A percentile compares a stretch with the other conserved stretches of the same genome.
phyloP scores from a whole-genome alignment of 2,888 invertebrate genomes.

The Erpobdella octoculata region DNA sequence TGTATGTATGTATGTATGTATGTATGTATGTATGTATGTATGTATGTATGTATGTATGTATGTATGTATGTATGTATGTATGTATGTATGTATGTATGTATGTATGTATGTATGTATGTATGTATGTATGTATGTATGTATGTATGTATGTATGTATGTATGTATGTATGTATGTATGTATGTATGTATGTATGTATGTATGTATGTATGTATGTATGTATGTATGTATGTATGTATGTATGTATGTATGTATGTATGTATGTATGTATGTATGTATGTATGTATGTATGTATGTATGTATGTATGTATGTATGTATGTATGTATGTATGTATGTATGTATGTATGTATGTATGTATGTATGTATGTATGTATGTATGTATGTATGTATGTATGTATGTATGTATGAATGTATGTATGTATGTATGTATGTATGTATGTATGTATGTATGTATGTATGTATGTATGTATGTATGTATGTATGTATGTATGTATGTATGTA shows the following conservation, averaged over 20 bases:
- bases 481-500: neutral
- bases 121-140: no score
- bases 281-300: neutral
- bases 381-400: neutral
- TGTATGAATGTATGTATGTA: neutral
- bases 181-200: no score
- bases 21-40: no score
- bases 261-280: neutral
- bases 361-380: slow-evolving; percentile 2
- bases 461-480: neutral
- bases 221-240: neutral
- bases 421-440: neutral
- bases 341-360: neutral
- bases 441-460: neutral
- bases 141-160: no score
- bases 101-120: no score
- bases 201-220: no score
- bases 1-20: neutral
- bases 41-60: no score
- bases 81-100: no score
- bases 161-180: no score
- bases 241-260: neutral
- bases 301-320: neutral
- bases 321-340: neutral
- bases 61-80: no score